Conservation (phyloP, 2,797 vertebrate genomes). For the Sebastes oblongus region DNA sequence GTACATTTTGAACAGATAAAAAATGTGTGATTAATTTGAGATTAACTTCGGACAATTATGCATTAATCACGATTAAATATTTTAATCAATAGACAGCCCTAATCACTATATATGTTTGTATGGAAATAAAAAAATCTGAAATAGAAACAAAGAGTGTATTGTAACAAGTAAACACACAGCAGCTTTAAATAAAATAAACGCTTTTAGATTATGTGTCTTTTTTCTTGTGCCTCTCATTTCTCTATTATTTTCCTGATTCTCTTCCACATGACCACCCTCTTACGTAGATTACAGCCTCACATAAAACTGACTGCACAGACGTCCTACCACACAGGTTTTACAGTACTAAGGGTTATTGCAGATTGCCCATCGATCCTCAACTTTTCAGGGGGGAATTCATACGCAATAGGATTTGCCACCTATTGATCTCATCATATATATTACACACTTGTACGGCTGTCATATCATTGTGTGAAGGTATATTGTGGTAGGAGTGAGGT, state of each 20-base stretch:
- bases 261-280: conserved; percentile 8
- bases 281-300: conserved; percentile 27
- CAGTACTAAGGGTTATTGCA: conserved; percentile 33
- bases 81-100: too few species aligned
- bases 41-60: too few species aligned
- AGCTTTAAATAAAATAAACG: background rate
- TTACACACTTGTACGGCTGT: conserved; percentile 6
- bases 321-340: conserved; percentile 22
- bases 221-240: background rate
- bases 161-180: background rate
- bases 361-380: conserved; percentile 54
- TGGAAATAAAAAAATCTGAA: background rate
- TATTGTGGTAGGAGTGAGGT: conserved; percentile 21
- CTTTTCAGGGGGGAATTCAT: conserved; percentile 35
- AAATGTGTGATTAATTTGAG: too few species aligned
- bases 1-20: too few species aligned
- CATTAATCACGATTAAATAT: too few species aligned
- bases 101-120: background rate
- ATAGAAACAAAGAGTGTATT: background rate
- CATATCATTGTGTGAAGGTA: conserved; percentile 35
- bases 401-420: conserved; percentile 6
- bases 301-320: conserved; percentile 38
- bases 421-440: conserved; percentile 48
- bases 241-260: background rate
- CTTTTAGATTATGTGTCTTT: background rate